phyloP scores from a whole-genome alignment of 2,797 vertebrate genomes.

The Crax fasciolata region DNA sequence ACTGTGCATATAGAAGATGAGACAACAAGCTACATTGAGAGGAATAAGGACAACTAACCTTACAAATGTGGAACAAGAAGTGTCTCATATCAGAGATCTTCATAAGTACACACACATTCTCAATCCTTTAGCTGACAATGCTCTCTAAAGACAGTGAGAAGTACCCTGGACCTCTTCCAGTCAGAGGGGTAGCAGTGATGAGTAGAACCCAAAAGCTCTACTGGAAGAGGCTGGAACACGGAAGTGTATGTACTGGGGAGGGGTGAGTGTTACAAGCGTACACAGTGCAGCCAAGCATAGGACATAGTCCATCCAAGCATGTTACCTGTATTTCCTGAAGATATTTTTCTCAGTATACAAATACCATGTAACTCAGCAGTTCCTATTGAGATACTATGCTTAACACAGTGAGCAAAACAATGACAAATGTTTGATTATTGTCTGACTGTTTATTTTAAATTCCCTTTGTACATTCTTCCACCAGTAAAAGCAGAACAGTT shows the following conservation, averaged over 20 bases:
- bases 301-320: background rate
- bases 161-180: background rate
- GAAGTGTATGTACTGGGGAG: background rate
- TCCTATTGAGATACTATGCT: background rate
- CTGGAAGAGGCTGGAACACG: background rate
- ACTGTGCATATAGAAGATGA: background rate
- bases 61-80: conserved; percentile 46
- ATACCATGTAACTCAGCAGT: background rate
- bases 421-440: conserved; percentile 5
- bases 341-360: conserved; percentile 23
- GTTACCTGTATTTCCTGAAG: background rate
- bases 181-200: background rate
- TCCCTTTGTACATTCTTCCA: background rate
- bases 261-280: background rate
- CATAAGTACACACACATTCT: background rate
- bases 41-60: conserved; percentile 61
- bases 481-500: conserved; percentile 9
- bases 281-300: background rate
- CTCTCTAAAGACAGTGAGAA: background rate
- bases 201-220: background rate
- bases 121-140: background rate
- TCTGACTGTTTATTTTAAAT: conserved; percentile 31
- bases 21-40: conserved; percentile 12
- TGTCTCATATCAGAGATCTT: background rate
- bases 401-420: background rate